phyloP scores from a whole-genome alignment of 2,113 vertebrate species.

The Thryonomys swinderianus region DNA sequence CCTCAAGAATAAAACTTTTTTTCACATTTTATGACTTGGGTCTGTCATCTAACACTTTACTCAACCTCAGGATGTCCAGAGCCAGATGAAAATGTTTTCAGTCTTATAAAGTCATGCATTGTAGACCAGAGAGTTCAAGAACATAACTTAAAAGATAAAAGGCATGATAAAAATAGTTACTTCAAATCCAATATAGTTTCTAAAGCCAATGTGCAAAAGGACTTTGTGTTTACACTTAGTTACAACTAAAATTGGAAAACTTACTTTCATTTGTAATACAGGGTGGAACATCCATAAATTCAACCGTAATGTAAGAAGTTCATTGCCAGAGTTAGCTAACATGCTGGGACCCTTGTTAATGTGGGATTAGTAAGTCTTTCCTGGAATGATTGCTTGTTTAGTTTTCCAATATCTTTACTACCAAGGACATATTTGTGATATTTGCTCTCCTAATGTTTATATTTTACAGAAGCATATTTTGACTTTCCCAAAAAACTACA shows the following conservation, averaged over 20 bases:
- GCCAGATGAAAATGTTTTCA: not conserved
- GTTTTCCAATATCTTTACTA: not conserved
- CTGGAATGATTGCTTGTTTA: not conserved
- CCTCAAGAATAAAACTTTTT: no score
- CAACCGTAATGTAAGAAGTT: not conserved
- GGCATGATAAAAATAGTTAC: no score
- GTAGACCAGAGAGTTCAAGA: no score
- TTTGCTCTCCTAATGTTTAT: not conserved
- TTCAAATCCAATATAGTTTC: no score
- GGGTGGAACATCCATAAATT: not conserved
- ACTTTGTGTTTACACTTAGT: not conserved
- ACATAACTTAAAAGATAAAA: no score
- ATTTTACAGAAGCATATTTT: not conserved
- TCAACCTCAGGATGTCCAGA: not conserved
- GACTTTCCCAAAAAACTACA: not conserved
- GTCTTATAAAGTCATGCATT: not conserved
- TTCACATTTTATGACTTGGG: not conserved
- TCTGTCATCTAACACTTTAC: not conserved
- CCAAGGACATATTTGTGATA: not conserved
- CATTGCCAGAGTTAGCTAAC: not conserved
- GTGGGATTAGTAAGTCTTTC: not conserved
- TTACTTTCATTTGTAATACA: not conserved
- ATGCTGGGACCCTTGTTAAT: rapidly evolving
- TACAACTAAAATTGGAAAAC: not conserved
- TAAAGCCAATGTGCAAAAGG: not conserved